phyloP scores from a whole-genome alignment of 1,140 invertebrate species.

The Scylla paramamosain region DNA sequence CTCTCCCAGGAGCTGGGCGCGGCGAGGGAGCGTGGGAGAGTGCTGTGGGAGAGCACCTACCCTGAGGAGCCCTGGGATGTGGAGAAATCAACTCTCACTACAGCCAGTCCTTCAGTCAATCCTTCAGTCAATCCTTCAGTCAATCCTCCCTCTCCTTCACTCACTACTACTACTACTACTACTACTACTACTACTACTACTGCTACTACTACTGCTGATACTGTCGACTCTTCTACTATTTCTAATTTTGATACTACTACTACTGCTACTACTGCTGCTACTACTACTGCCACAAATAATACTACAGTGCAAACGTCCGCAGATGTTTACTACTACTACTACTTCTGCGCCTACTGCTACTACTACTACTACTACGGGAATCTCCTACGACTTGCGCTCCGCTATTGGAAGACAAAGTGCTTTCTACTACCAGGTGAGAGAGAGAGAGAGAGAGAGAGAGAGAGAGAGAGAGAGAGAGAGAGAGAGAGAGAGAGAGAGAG shows the following conservation, averaged over 20 bases:
- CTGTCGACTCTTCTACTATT: not conserved
- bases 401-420: slow-evolving; percentile 71
- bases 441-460: not conserved
- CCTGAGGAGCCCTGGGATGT: slow-evolving; percentile 66
- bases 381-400: slow-evolving; percentile 65
- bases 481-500: not conserved
- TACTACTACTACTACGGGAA: not conserved
- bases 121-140: not conserved
- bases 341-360: not conserved
- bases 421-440: slow-evolving; percentile 73
- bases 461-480: not conserved
- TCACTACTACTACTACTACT: not conserved
- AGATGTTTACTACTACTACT: not conserved
- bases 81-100: not conserved
- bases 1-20: slow-evolving; percentile 2
- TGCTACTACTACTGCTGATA: not conserved
- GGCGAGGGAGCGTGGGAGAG: slow-evolving; percentile 35
- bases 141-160: not conserved
- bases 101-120: not conserved
- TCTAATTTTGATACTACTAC: not conserved
- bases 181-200: not conserved
- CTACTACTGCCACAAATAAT: not conserved
- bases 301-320: not conserved
- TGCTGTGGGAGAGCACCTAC: slow-evolving; percentile 56
- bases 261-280: not conserved